Evolutionary conservation across 2,888 invertebrate genomes (phyloP).

Genomic region (Sialis fuliginosa): DNA sequence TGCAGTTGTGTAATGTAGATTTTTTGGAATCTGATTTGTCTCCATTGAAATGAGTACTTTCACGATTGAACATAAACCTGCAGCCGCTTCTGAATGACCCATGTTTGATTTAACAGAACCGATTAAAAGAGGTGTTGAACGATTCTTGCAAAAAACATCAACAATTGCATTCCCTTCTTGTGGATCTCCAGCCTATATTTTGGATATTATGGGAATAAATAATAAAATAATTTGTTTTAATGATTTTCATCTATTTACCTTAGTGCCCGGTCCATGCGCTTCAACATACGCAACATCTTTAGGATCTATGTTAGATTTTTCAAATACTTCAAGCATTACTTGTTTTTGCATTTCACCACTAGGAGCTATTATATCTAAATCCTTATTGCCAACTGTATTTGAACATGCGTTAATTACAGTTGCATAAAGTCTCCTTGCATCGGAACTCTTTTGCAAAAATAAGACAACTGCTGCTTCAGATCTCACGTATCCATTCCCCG

Average conservation of each 20-base stretch:
- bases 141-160: slow-evolving; percentile 33
- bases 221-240: too few relatives aligned
- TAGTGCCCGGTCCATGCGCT: slow-evolving; percentile 38
- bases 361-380: slow-evolving; percentile 12
- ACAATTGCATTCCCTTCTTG: slow-evolving; percentile 44
- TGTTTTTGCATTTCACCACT: slow-evolving; percentile 13
- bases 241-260: slow-evolving; percentile 9
- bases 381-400: slow-evolving; percentile 31
- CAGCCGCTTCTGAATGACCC: slow-evolving; percentile 25
- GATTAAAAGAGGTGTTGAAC: slow-evolving; percentile 36
- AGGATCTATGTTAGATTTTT: slow-evolving; percentile 29
- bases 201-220: too few relatives aligned
- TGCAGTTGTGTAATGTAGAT: slow-evolving; percentile 46
- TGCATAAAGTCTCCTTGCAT: slow-evolving; percentile 25
- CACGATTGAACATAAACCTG: slow-evolving; percentile 32
- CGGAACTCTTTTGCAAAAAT: slow-evolving; percentile 22
- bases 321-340: slow-evolving; percentile 29
- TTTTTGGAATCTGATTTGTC: slow-evolving; percentile 43
- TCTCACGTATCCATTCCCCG: slow-evolving; percentile 54
- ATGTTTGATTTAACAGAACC: slow-evolving; percentile 30
- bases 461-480: slow-evolving; percentile 25
- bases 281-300: slow-evolving; percentile 32
- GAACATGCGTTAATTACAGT: slow-evolving; percentile 30
- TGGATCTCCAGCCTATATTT: slow-evolving; percentile 32
- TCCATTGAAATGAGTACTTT: slow-evolving; percentile 51